Conservation (phyloP, 1,140 invertebrate species). For the Charaxes varanes region DNA sequence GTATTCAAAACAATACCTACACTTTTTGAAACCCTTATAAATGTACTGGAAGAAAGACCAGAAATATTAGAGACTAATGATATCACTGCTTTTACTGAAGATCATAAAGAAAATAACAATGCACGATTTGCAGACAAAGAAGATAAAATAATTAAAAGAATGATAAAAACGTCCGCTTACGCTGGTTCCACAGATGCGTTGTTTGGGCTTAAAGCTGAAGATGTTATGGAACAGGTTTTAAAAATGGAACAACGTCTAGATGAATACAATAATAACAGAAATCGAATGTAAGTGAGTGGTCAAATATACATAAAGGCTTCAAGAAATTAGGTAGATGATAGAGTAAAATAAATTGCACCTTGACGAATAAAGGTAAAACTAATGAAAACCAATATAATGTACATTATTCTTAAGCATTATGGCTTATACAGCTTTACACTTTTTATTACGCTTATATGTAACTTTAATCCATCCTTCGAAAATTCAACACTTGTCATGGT, state of each 20-base stretch:
- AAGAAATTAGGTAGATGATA: no score
- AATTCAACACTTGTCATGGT: no score
- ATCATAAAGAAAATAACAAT: conserved; percentile 9
- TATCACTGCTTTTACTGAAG: conserved; percentile 18
- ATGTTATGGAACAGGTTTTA: conserved; percentile 25
- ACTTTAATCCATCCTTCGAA: no score
- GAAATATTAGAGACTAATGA: conserved; percentile 38
- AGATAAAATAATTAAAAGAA: conserved; percentile 2
- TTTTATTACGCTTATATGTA: no score
- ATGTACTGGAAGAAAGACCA: conserved; percentile 26
- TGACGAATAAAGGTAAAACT: no score
- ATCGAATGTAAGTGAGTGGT: no score
- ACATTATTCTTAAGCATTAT: no score
- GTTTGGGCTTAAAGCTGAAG: conserved; percentile 18
- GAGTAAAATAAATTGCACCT: no score
- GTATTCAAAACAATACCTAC: conserved; percentile 32
- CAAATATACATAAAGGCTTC: no score
- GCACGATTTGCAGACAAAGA: background rate
- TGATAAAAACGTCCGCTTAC: background rate
- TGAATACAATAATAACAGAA: conserved; percentile 20
- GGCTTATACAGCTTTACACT: no score
- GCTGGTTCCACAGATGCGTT: background rate
- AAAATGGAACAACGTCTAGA: conserved; percentile 26
- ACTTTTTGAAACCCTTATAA: conserved; percentile 32
- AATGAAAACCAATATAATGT: no score